A percentile compares a stretch with the other conserved stretches of the same genome.
These are phyloP conservation scores for Lomographa bimaculata DNA, from an alignment of 2,888 invertebrate species.

Conservation along the genomic window DNA sequence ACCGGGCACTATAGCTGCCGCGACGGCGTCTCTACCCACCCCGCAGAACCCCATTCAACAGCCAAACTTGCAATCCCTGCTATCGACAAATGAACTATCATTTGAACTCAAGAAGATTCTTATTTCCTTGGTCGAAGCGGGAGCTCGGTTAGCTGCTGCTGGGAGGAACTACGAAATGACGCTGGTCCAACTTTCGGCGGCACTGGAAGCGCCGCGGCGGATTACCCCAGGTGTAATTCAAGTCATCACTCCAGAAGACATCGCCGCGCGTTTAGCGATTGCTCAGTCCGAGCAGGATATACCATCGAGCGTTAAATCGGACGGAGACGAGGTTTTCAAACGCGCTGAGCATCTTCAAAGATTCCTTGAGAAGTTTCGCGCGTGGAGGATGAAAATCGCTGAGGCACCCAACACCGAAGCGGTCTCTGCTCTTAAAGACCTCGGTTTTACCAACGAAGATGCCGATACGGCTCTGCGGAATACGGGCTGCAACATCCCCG, in stretches of 20 bases:
- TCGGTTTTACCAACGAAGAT: slow-evolving; percentile 62
- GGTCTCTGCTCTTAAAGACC: slow-evolving; percentile 54
- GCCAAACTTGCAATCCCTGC: slow-evolving; percentile 68
- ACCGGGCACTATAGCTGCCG: slow-evolving; percentile 65
- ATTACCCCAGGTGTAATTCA: slow-evolving; percentile 51
- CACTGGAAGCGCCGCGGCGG: slow-evolving; percentile 61
- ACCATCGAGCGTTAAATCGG: slow-evolving; percentile 15
- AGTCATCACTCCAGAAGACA: slow-evolving; percentile 70
- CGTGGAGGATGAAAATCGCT: slow-evolving; percentile 61
- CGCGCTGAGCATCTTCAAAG: slow-evolving; percentile 66
- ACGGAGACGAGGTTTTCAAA: slow-evolving; percentile 44
- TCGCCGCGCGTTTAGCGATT: slow-evolving; percentile 49
- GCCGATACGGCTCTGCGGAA: slow-evolving; percentile 60
- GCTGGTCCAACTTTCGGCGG: slow-evolving; percentile 62
- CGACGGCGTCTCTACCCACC: slow-evolving; percentile 64
- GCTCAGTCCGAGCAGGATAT: slow-evolving; percentile 34
- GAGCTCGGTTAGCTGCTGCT: slow-evolving; percentile 68
- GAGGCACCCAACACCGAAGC: slow-evolving; percentile 63
- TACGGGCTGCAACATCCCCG: slow-evolving; percentile 71
- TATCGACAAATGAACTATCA: slow-evolving; percentile 72
- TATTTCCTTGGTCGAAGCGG: slow-evolving; percentile 73
- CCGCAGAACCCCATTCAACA: slow-evolving; percentile 58
- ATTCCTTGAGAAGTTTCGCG: slow-evolving; percentile 69
- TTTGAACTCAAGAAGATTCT: slow-evolving; percentile 69
- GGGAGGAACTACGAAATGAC: slow-evolving; percentile 69